A percentile compares a stretch with the other conserved stretches of the same genome.
Evolutionary conservation across 2,113 vertebrate species (phyloP).

Genomic region (Mionectes macconnelli): DNA sequence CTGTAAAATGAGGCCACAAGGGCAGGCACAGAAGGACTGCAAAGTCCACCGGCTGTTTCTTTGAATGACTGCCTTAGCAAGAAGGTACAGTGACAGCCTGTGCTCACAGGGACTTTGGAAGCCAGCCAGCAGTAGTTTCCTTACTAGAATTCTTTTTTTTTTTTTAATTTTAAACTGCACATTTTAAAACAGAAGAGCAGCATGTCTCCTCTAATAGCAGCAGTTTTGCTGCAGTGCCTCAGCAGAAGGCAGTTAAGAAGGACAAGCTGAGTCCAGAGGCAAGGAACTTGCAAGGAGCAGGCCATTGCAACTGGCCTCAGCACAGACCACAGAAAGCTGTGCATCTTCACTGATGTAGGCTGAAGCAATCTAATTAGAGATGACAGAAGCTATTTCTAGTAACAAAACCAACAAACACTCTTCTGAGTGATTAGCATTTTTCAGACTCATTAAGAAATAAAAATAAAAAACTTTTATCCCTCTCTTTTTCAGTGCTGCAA

Average conservation of each 20-base stretch:
- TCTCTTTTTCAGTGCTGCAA: background rate
- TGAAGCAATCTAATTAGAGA: background rate
- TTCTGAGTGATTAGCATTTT: background rate
- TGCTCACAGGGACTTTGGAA: background rate
- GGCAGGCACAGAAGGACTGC: background rate
- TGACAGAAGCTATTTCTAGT: background rate
- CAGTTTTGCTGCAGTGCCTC: background rate
- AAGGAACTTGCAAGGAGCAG: background rate
- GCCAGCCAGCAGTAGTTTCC: background rate
- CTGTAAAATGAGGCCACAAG: background rate
- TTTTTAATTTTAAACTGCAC: background rate
- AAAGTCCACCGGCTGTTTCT: background rate
- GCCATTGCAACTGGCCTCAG: background rate
- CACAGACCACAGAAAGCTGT: background rate
- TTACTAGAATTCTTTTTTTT: background rate
- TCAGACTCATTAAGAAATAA: background rate
- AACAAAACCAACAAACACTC: background rate
- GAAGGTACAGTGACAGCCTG: background rate
- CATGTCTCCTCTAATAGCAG: background rate
- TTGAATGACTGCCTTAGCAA: constrained; percentile 9
- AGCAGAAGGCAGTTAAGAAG: background rate
- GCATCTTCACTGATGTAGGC: background rate
- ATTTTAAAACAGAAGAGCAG: background rate
- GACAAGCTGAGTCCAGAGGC: background rate
- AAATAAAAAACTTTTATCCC: background rate